These are phyloP conservation scores for Diaprepes abbreviatus DNA, from an alignment of 2,888 invertebrate species.

Conservation along the genomic window DNA sequence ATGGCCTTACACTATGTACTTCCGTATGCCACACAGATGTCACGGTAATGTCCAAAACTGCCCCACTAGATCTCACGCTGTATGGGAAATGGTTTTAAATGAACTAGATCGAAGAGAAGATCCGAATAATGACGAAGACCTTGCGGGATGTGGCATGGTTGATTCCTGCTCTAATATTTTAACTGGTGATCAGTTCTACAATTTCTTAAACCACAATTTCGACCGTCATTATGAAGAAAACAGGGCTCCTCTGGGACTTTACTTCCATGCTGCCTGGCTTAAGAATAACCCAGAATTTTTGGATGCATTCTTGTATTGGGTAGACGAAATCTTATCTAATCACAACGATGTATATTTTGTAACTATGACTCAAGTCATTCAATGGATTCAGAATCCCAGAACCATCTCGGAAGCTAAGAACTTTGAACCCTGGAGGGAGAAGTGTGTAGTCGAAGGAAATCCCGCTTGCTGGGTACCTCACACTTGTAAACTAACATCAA, in stretches of 20 bases:
- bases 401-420: conserved; percentile 88
- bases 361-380: conserved; percentile 96
- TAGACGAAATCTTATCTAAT: conserved; percentile 87
- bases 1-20: conserved; percentile 99
- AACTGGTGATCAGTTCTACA: conserved; percentile 93
- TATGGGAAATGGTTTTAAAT: conserved; percentile 97
- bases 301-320: conserved; percentile 94
- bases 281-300: conserved; percentile 93
- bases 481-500: conserved; percentile 91
- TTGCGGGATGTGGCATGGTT: conserved; percentile 94
- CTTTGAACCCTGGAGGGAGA: conserved; percentile 96
- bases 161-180: conserved; percentile 95
- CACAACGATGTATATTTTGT: conserved; percentile 95
- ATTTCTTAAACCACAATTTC: conserved; percentile 94
- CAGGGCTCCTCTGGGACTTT: conserved; percentile 88
- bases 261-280: conserved; percentile 95
- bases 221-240: conserved; percentile 93
- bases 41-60: conserved; percentile 93
- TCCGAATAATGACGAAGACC: conserved; percentile 88
- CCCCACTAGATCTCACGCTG: conserved; percentile 92
- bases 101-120: conserved; percentile 93
- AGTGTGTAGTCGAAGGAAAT: conserved; percentile 88
- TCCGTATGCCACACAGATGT: conserved; percentile 95
- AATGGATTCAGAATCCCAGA: conserved; percentile 94
- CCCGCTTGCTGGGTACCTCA: conserved; percentile 91